Evolutionary conservation across 2,888 invertebrate species (phyloP), one percentile per base, ranked within the genome.

Genomic region (Sinhomidia bicolor): DNA sequence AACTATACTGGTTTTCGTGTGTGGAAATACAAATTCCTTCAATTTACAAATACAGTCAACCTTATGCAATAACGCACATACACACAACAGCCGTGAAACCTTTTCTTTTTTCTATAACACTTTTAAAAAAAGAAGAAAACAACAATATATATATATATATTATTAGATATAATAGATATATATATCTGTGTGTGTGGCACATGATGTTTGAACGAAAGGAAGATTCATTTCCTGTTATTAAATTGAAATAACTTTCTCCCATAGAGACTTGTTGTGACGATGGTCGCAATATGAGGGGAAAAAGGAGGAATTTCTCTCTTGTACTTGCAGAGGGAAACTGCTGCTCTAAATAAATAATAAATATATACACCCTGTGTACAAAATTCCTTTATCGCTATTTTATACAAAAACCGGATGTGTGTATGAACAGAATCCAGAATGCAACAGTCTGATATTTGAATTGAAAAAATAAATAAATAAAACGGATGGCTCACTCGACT

Each of bases 221-320:
- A 47, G 26, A 74, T 44, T 23, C 44, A 74, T 47, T 74, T 74
- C 47, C 47, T 17, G 71, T 47, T 44, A 20, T 44, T 74, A 74
- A 74, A 74, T 74, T 74, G 44, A 74, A 74, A 74, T 74, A 44
- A 74, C 71, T 74, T 74, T 74, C 71, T 74, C 71, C 23, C 12
- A 20, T 26, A 68, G 12, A 7, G 68, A 36, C 6, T 2, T 20
- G 62, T 29, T 20, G 57, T 29, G 6, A n/a, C 9, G 23, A 51
- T 51, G 51, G 57, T 29, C 6, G 62, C 26, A 14, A 32, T 32
- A 14, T 20, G 17, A 57, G n/a, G 36, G 9, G 44, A 44, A 44
- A 51, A 51, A 51, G 12, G n/a, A 14, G 14, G 14, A 51, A 12
- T 14, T 51, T 4, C 51, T 4, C 51, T 36, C 7, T 7, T 36